These are phyloP conservation scores for Formica selysi DNA, from an alignment of 1,140 invertebrate species.

Conservation along the genomic window DNA sequence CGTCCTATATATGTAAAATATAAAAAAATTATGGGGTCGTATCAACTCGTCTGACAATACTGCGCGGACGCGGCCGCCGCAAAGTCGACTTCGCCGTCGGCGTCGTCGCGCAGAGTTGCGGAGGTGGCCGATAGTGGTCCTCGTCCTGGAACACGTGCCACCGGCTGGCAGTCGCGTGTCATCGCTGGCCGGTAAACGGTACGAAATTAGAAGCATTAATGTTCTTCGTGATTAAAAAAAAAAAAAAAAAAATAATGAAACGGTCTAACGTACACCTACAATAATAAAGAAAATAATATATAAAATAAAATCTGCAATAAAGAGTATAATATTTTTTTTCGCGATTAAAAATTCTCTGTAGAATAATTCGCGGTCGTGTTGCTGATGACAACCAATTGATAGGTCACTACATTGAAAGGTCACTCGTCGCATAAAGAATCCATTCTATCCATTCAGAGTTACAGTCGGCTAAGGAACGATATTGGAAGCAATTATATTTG, in stretches of 20 bases:
- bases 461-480: neutral
- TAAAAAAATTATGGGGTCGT: conserved; percentile 5
- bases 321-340: neutral
- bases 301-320: too few species aligned
- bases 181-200: conserved; percentile 15
- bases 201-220: neutral
- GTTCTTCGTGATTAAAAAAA: neutral
- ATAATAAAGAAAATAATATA: neutral
- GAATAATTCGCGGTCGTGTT: too few species aligned
- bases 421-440: too few species aligned
- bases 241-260: too few species aligned
- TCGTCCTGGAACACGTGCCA: conserved; percentile 61
- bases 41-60: neutral
- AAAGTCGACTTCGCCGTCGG: neutral
- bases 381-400: too few species aligned
- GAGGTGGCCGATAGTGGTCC: conserved; percentile 12
- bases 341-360: neutral
- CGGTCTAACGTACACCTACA: too few species aligned
- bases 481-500: neutral
- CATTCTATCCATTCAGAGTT: too few species aligned
- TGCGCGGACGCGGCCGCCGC: neutral
- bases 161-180: conserved; percentile 65
- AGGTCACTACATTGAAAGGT: too few species aligned
- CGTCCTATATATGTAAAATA: too few species aligned
- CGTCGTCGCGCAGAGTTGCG: conserved; percentile 45